Conservation (phyloP, 2,888 invertebrate species). For the Tethea ocularis region DNA sequence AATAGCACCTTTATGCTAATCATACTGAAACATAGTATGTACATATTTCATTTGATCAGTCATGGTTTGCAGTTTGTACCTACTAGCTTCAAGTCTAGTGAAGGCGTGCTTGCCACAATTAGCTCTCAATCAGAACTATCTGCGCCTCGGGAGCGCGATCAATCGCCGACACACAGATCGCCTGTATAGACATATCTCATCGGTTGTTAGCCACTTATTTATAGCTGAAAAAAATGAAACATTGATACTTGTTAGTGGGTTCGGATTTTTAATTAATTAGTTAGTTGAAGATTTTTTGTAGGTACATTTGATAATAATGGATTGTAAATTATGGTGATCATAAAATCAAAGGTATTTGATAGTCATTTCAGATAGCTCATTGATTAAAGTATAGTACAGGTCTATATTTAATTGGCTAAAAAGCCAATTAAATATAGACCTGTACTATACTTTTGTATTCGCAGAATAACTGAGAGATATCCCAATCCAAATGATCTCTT, state of each 20-base stretch:
- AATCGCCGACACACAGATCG: slow-evolving; percentile 16
- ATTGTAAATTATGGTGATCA: neutral
- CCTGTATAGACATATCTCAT: slow-evolving; percentile 9
- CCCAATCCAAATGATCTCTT: neutral
- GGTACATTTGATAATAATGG: neutral
- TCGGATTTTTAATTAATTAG: neutral
- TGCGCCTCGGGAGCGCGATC: slow-evolving; percentile 16
- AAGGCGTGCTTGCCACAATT: slow-evolving; percentile 40
- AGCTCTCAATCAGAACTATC: slow-evolving; percentile 47
- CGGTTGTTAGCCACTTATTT: slow-evolving; percentile 12
- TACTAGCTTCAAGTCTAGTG: slow-evolving; percentile 12
- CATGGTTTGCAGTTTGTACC: slow-evolving; percentile 13
- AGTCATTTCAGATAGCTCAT: too few species aligned
- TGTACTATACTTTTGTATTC: too few species aligned
- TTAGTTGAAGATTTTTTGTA: neutral
- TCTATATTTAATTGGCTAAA: too few species aligned
- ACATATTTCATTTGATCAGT: slow-evolving; percentile 22
- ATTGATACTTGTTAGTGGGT: slow-evolving; percentile 7
- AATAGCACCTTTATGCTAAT: slow-evolving; percentile 33
- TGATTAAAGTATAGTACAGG: too few species aligned
- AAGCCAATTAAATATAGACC: too few species aligned
- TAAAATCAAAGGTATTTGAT: too few species aligned
- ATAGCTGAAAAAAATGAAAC: slow-evolving; percentile 1
- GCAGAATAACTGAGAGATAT: neutral
- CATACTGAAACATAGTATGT: slow-evolving; percentile 31